These are phyloP conservation scores for Hipposideros larvatus DNA, from an alignment of 2,797 vertebrate species.

Conservation along the genomic window DNA sequence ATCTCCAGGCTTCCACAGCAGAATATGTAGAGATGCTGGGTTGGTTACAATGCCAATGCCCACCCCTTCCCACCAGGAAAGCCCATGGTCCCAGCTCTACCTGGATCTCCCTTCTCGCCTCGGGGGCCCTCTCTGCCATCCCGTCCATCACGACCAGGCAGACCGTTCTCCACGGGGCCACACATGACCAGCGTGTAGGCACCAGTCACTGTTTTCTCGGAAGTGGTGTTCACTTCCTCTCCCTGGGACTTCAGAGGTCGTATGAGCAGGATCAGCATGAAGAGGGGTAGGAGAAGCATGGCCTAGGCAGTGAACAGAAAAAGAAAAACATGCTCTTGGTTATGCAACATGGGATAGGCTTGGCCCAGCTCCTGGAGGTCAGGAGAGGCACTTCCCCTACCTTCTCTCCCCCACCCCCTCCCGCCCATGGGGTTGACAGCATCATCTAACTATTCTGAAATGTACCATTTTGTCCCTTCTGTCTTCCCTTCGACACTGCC, in stretches of 20 bases:
- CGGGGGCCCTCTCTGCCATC: constrained; percentile 72
- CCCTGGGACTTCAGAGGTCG: not conserved
- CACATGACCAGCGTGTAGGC: constrained; percentile 68
- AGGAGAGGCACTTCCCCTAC: not conserved
- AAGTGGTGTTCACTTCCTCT: constrained; percentile 33
- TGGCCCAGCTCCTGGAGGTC: not conserved
- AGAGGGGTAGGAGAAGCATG: constrained; percentile 47
- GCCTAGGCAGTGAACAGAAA: constrained; percentile 16
- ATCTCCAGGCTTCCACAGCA: not conserved
- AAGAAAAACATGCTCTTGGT: not conserved
- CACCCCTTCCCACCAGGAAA: not conserved
- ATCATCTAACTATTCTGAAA: not conserved
- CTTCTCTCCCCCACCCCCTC: not conserved
- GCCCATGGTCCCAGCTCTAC: constrained; percentile 7
- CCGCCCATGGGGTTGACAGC: not conserved
- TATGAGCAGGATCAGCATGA: not conserved
- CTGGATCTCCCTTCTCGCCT: constrained; percentile 70
- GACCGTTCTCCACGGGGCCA: constrained; percentile 44
- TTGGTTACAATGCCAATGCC: not conserved
- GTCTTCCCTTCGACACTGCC: not conserved
- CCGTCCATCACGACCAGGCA: constrained; percentile 75
- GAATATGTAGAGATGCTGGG: not conserved
- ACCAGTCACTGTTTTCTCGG: not conserved
- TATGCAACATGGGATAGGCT: not conserved
- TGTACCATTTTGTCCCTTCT: not conserved